These are phyloP conservation scores for Bembecia ichneumoniformis DNA, from an alignment of 2,888 invertebrate species.

Conservation along the genomic window DNA sequence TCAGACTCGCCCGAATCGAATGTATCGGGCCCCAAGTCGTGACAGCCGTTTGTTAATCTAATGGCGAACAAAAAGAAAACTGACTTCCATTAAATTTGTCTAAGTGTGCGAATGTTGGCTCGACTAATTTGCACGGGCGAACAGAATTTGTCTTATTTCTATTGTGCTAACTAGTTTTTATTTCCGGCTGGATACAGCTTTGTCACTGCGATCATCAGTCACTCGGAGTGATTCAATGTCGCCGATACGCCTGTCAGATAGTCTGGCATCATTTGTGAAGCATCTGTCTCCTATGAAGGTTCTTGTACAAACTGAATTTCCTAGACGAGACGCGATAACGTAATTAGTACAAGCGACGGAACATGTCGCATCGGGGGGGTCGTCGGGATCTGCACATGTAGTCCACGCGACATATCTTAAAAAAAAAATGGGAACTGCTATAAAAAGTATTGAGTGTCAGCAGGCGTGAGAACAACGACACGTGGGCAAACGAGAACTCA, in stretches of 20 bases:
- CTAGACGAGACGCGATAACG: slow-evolving; percentile 34
- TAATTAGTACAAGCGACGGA: slow-evolving; percentile 62
- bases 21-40: slow-evolving; percentile 45
- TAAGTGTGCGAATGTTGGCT: slow-evolving; percentile 47
- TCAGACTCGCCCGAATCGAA: not conserved
- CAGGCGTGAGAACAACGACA: slow-evolving; percentile 63
- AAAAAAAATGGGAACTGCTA: slow-evolving; percentile 46
- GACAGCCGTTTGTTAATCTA: slow-evolving; percentile 61
- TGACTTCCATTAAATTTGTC: slow-evolving; percentile 41
- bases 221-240: slow-evolving; percentile 20
- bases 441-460: slow-evolving; percentile 50
- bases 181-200: slow-evolving; percentile 33
- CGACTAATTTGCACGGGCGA: slow-evolving; percentile 54
- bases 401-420: slow-evolving; percentile 53
- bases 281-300: not conserved
- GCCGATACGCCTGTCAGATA: slow-evolving; percentile 11
- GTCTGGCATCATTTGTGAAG: slow-evolving; percentile 1
- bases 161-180: slow-evolving; percentile 40
- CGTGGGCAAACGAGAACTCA: slow-evolving; percentile 58
- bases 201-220: slow-evolving; percentile 11
- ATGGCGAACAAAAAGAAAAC: slow-evolving; percentile 58
- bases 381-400: slow-evolving; percentile 51
- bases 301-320: no score
- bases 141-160: slow-evolving; percentile 42
- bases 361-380: slow-evolving; percentile 59